phyloP scores from a whole-genome alignment of 1,140 invertebrate species.

The Drosophila mayri region DNA sequence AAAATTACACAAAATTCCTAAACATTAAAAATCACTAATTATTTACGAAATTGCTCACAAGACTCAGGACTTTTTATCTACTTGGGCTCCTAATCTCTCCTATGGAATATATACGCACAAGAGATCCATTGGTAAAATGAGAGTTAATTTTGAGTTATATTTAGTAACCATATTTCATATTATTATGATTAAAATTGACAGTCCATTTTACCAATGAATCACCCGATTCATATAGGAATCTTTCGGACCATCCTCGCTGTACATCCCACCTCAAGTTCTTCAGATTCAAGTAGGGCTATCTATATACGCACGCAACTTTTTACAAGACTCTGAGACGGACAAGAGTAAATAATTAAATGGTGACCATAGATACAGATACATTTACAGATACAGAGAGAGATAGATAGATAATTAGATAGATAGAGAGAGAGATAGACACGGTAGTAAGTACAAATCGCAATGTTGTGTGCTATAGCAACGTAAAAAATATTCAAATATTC shows the following conservation, averaged over 20 bases:
- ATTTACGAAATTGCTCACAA: not conserved
- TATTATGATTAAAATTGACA: no score
- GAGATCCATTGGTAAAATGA: slow-evolving; percentile 1
- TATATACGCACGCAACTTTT: slow-evolving; percentile 39
- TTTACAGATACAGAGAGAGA: slow-evolving; percentile 13
- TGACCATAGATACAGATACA: slow-evolving; percentile 16
- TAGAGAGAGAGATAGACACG: slow-evolving; percentile 40
- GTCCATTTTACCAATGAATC: not conserved
- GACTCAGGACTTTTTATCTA: not conserved
- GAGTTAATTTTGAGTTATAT: no score
- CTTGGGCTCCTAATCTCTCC: slow-evolving; percentile 1
- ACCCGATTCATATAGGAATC: no score
- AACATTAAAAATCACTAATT: not conserved
- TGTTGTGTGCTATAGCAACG: slow-evolving; percentile 58
- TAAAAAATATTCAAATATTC: slow-evolving; percentile 24
- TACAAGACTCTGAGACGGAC: slow-evolving; percentile 41
- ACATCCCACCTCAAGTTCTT: slow-evolving; percentile 17
- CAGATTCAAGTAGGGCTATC: slow-evolving; percentile 9
- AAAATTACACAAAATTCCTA: not conserved
- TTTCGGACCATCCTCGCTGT: slow-evolving; percentile 10
- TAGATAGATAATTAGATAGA: not conserved
- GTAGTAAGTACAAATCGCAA: slow-evolving; percentile 56
- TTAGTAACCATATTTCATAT: no score
- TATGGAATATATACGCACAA: not conserved
- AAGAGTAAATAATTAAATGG: slow-evolving; percentile 2